phyloP scores from a whole-genome alignment of 1,140 invertebrate genomes.

The Hycleus phaleratus region DNA sequence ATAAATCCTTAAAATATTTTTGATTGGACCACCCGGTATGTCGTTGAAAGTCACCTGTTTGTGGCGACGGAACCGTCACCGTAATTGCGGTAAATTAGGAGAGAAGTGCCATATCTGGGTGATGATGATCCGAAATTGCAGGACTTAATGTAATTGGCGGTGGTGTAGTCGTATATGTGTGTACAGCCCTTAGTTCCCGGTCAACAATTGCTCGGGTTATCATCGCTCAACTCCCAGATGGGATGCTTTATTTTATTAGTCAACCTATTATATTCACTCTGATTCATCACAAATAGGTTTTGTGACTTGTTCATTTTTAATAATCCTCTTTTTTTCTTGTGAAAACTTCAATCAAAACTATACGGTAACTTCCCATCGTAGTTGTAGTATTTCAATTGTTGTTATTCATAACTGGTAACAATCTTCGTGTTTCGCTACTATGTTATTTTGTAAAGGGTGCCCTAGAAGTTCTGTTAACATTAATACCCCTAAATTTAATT shows the following conservation, averaged over 20 bases:
- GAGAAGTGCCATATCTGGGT: constrained; percentile 22
- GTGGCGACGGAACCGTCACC: neutral
- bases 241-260: constrained; percentile 30
- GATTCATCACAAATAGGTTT: neutral
- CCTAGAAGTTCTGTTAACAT: constrained; percentile 30
- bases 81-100: constrained; percentile 29
- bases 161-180: constrained; percentile 18
- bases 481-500: constrained; percentile 34
- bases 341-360: too few relatives aligned
- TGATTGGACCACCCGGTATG: too few relatives aligned
- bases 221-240: constrained; percentile 26
- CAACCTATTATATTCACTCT: constrained; percentile 8
- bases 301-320: too few relatives aligned
- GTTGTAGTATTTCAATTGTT: too few relatives aligned
- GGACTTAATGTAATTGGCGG: constrained; percentile 30
- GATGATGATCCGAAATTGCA: constrained; percentile 32
- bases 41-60: neutral
- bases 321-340: too few relatives aligned
- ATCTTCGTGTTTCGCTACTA: constrained; percentile 2
- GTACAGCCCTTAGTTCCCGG: constrained; percentile 2
- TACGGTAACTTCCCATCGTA: too few relatives aligned
- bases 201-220: constrained; percentile 31
- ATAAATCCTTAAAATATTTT: too few relatives aligned
- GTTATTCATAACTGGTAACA: constrained; percentile 2
- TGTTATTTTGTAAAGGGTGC: constrained; percentile 5